phyloP scores from a whole-genome alignment of 2,797 vertebrate species.

The Odontamblyopus rebecca region DNA sequence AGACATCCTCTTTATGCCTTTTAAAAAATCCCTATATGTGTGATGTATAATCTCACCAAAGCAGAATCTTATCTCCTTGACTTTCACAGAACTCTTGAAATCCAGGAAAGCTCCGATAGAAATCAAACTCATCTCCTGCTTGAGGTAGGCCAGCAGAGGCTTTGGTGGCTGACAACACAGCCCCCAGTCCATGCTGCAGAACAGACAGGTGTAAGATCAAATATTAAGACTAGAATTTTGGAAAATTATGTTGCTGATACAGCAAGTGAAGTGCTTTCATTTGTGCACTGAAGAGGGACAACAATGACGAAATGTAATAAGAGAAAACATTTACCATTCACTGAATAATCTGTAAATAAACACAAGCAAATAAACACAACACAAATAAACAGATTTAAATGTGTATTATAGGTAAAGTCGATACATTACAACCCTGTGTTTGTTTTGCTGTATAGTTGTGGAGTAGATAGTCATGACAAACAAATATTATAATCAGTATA shows the following conservation, averaged over 20 bases:
- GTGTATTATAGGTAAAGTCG: no score
- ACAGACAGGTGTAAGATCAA: slow-evolving; percentile 11
- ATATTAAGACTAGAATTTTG: background rate
- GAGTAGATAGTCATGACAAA: background rate
- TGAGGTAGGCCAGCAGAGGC: slow-evolving; percentile 87
- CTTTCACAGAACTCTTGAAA: slow-evolving; percentile 88
- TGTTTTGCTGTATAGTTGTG: no score
- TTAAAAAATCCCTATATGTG: background rate
- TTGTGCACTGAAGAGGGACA: no score
- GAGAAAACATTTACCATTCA: no score
- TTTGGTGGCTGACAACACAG: slow-evolving; percentile 89
- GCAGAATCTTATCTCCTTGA: slow-evolving; percentile 86
- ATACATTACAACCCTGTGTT: no score
- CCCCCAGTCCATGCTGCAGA: slow-evolving; percentile 83
- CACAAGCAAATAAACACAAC: no score
- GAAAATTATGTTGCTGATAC: no score
- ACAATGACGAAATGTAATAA: no score
- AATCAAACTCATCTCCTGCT: slow-evolving; percentile 91
- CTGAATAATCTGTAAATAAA: no score
- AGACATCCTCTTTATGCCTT: background rate
- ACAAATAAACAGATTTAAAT: no score
- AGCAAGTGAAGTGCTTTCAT: no score
- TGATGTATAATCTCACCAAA: slow-evolving; percentile 76
- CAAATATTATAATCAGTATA: no score
- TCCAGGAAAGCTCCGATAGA: slow-evolving; percentile 92